Conservation (phyloP, 2,888 invertebrate species). For the Drosophila neonasuta region DNA sequence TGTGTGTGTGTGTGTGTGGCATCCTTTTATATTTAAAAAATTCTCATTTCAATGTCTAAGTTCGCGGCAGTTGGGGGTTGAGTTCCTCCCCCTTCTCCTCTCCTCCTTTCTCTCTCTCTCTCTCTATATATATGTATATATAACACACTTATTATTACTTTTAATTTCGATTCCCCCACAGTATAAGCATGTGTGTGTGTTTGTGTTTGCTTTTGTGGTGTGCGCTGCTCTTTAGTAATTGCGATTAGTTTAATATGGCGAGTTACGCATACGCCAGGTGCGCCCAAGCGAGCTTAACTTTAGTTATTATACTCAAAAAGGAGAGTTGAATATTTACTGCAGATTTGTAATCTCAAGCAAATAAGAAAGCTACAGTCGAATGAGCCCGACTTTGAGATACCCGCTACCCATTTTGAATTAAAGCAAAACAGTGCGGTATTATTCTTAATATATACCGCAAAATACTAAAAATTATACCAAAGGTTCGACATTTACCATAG, state of each 20-base stretch:
- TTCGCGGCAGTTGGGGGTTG: conserved; percentile 36
- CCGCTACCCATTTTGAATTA: too few relatives aligned
- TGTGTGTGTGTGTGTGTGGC: conserved; percentile 54
- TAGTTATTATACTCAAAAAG: too few relatives aligned
- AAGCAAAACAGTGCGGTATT: too few relatives aligned
- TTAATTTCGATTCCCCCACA: conserved; percentile 69
- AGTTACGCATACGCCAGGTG: conserved; percentile 28
- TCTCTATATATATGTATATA: conserved; percentile 19
- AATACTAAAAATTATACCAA: too few relatives aligned
- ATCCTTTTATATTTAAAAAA: conserved; percentile 78
- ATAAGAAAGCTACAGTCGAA: too few relatives aligned
- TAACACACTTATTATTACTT: conserved; percentile 81
- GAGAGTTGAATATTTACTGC: too few relatives aligned
- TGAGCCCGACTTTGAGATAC: too few relatives aligned
- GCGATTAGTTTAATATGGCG: conserved; percentile 46
- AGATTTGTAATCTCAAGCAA: too few relatives aligned
- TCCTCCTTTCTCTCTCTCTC: neutral
- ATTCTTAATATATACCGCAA: too few relatives aligned
- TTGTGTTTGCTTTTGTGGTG: conserved; percentile 20
- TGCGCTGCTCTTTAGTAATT: conserved; percentile 23
- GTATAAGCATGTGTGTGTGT: conserved; percentile 17
- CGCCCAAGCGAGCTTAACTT: conserved; percentile 26
- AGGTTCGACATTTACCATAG: too few relatives aligned
- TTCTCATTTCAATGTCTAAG: conserved; percentile 78
- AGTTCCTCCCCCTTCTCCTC: conserved; percentile 20